These are phyloP conservation scores for Zootermopsis nevadensis DNA, from an alignment of 2,888 invertebrate species.

Conservation along the genomic window DNA sequence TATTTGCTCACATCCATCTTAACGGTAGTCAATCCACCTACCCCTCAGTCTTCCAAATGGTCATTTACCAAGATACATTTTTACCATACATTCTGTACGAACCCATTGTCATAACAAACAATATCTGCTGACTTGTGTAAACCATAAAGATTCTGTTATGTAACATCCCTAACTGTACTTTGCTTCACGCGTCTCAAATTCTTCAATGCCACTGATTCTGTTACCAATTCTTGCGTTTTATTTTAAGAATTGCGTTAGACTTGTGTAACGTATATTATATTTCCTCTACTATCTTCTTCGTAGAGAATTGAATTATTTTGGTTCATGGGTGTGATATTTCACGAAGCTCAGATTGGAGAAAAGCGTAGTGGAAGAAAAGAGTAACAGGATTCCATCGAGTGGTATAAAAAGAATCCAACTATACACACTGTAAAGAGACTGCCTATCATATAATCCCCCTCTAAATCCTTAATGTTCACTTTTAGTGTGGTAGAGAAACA, in stretches of 20 bases:
- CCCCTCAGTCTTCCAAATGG: too few relatives aligned
- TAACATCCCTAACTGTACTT: too few relatives aligned
- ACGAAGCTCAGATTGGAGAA: neutral
- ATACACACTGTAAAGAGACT: neutral
- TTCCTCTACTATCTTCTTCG: neutral
- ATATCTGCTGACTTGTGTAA: too few relatives aligned
- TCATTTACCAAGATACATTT: too few relatives aligned
- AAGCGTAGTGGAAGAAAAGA: neutral
- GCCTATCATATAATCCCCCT: conserved; percentile 5
- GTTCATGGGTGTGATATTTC: neutral
- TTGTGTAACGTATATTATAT: neutral
- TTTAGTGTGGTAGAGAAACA: neutral
- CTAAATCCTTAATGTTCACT: conserved; percentile 8
- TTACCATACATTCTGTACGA: too few relatives aligned
- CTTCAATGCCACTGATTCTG: too few relatives aligned
- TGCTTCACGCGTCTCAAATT: too few relatives aligned
- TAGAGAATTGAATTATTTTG: neutral
- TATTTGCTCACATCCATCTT: too few relatives aligned
- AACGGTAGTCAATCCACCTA: too few relatives aligned
- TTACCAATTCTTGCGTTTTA: neutral
- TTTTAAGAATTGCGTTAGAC: neutral
- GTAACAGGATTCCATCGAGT: neutral
- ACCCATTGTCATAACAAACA: too few relatives aligned
- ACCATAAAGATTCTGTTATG: too few relatives aligned
- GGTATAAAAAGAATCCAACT: neutral